phyloP scores from a whole-genome alignment of 2,113 vertebrate species.

The Mobula birostris region DNA sequence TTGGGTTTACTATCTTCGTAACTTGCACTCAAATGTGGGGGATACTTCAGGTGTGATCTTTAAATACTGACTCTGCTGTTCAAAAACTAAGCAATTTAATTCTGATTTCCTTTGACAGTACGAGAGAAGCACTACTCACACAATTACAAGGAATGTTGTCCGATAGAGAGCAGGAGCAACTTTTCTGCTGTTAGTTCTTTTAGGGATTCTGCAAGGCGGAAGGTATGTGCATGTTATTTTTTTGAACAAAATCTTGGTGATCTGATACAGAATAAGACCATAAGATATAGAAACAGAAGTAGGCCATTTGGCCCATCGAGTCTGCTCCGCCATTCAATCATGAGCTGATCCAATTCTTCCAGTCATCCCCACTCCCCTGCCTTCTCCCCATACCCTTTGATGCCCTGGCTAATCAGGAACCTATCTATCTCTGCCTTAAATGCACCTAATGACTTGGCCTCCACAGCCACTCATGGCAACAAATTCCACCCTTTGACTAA shows the following conservation, averaged over 20 bases:
- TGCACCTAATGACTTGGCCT: no score
- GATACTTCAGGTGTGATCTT: background rate
- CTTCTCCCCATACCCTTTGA: no score
- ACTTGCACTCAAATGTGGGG: background rate
- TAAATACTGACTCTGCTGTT: background rate
- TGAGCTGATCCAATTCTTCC: no score
- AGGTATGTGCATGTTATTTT: background rate
- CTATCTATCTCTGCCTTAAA: no score
- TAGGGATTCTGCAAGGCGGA: background rate
- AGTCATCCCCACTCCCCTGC: no score
- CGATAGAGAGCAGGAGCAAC: background rate
- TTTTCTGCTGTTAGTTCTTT: constrained; percentile 18
- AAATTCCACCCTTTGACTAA: no score
- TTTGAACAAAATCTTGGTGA: background rate
- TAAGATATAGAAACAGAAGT: no score
- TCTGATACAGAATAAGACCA: background rate
- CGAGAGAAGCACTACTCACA: constrained; percentile 23
- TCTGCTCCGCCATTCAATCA: no score
- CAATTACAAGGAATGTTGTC: constrained; percentile 22
- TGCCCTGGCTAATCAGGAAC: no score
- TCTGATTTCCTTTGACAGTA: background rate
- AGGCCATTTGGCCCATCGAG: no score
- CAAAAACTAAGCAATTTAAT: background rate
- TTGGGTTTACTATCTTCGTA: background rate
- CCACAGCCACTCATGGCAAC: no score